Base-by-base conservation (phyloP, 2,113 vertebrate species). In the Poeciliopsis prolifica region DNA sequence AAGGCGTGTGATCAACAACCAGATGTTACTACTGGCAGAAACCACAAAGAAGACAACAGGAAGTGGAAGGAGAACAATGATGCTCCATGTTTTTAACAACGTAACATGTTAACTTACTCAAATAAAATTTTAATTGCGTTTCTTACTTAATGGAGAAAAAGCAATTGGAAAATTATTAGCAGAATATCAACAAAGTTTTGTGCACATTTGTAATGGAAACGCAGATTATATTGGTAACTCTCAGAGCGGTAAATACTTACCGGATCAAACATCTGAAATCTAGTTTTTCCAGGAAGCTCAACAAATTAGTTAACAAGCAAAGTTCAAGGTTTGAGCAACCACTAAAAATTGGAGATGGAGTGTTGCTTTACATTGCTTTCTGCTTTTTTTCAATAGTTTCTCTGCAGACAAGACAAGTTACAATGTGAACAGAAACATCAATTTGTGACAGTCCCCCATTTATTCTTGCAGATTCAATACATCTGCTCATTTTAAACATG, bases 321-420 rank as follows among this genome's bases (percentile, higher is more conserved):
- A 83, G 79, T 86, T 35, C 75, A 80, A 24, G 58, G 86, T 94
- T 92, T 93, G 87, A 69, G 91, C 90, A 93, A 92, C 92, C 92
- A 92, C 87, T 91, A 86, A 92, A 89, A 37, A 87, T 91, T 91
- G 91, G 88, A 94, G 75, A 92, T 93, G 86, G 90, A 92, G 90
- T 75, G 70, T 81, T 79, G 31, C 64, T 66, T 65, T 31, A 10
- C 3, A 10, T 3, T 3, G 9, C 1, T 24, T 58, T n/a, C 44
- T 19, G n/a, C 14, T 61, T 65, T 26, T 74, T 61, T 0, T 42
- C 13, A 2, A 2, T 62, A 2, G n/a, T 26, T 42, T 44, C 13
- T 11, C 22, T 3, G 12, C 29, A 30, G 12, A 61, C 11, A 11
- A 29, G 12, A 61, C 4, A 26, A 29, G 14, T 63, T 2, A 19